Conservation (phyloP, 2,888 invertebrate species). For the Lithophane semibrunnea region DNA sequence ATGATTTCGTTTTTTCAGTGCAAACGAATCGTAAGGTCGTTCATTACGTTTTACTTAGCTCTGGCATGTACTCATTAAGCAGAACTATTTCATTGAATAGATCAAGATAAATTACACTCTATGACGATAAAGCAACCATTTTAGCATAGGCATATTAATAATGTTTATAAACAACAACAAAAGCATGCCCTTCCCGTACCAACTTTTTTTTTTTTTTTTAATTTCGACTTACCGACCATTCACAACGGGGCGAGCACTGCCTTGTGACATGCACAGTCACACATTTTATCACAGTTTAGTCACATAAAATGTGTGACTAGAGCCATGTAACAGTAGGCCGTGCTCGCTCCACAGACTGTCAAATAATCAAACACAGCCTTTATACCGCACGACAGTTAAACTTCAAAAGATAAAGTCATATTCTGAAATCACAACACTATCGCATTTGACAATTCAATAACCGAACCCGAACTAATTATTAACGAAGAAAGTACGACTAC, state of each 20-base stretch:
- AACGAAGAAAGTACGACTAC: slow-evolving; percentile 50
- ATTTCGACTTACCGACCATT: slow-evolving; percentile 26
- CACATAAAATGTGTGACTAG: too few relatives aligned
- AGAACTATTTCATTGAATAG: too few relatives aligned
- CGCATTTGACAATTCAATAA: slow-evolving; percentile 57
- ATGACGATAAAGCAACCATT: neutral
- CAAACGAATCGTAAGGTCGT: too few relatives aligned
- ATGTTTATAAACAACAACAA: neutral
- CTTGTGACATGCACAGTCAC: too few relatives aligned
- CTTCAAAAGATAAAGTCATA: slow-evolving; percentile 52
- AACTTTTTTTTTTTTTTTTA: neutral
- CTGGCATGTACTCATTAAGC: neutral
- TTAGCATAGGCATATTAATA: neutral
- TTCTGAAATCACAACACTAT: slow-evolving; percentile 51
- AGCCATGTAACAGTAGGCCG: too few relatives aligned
- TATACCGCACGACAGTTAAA: slow-evolving; percentile 44
- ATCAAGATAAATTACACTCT: too few relatives aligned
- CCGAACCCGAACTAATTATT: slow-evolving; percentile 54
- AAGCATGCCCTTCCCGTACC: neutral
- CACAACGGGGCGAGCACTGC: slow-evolving; percentile 1
- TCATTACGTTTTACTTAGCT: too few relatives aligned
- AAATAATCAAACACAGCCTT: slow-evolving; percentile 48
- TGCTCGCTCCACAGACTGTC: slow-evolving; percentile 11
- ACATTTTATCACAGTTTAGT: too few relatives aligned
- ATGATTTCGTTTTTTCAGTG: too few relatives aligned